Evolutionary conservation across 2,888 invertebrate species (phyloP).

Genomic region (Esperia sulphurella): DNA sequence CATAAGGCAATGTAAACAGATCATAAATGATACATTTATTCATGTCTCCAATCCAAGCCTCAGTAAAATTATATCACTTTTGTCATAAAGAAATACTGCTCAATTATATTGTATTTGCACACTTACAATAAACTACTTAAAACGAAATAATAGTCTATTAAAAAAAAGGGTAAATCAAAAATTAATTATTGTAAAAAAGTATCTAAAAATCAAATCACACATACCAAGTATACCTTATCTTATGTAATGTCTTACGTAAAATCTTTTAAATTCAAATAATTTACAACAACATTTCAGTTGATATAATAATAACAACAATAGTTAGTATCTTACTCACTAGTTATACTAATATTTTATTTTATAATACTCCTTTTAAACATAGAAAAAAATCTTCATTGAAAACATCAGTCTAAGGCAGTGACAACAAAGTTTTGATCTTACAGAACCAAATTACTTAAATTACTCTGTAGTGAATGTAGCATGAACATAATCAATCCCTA

Average conservation of each 20-base stretch:
- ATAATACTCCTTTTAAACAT: conserved; percentile 56
- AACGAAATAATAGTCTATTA: conserved; percentile 36
- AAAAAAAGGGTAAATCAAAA: conserved; percentile 43
- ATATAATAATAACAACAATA: conserved; percentile 66
- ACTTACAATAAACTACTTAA: conserved; percentile 36
- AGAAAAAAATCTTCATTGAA: conserved; percentile 59
- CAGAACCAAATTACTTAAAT: conserved; percentile 21
- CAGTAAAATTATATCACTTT: conserved; percentile 63
- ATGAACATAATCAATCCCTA: neutral
- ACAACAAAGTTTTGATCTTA: conserved; percentile 57
- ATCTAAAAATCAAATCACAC: conserved; percentile 60
- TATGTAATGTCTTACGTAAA: conserved; percentile 50
- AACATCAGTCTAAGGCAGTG: conserved; percentile 78
- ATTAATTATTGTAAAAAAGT: conserved; percentile 46
- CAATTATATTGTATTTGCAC: conserved; percentile 42
- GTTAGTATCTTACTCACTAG: conserved; percentile 51
- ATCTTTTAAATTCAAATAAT: conserved; percentile 69
- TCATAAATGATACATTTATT: conserved; percentile 27
- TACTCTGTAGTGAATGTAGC: neutral
- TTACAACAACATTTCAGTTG: conserved; percentile 68
- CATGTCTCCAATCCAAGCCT: conserved; percentile 50
- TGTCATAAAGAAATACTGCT: conserved; percentile 53
- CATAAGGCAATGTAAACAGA: conserved; percentile 13
- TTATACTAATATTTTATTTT: conserved; percentile 47
- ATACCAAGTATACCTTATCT: conserved; percentile 45